phyloP scores from a whole-genome alignment of 2,113 vertebrate species.

The Eclectus roratus region DNA sequence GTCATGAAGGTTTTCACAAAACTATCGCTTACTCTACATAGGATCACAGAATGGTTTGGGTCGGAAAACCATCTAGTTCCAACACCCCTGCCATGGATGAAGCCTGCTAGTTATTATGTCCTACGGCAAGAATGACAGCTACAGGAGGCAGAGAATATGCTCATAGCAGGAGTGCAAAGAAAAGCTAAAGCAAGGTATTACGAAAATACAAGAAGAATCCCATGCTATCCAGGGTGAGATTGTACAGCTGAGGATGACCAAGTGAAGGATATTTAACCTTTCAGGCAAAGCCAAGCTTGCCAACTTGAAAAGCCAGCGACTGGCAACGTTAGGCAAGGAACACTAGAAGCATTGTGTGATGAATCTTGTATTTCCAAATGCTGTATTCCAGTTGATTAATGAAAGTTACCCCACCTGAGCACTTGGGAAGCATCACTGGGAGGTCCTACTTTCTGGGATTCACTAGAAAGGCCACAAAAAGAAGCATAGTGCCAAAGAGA shows the following conservation, averaged over 20 bases:
- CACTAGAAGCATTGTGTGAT: not conserved
- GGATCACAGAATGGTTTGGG: not conserved
- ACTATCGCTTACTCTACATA: not conserved
- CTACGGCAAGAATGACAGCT: not conserved
- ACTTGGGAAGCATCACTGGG: not conserved
- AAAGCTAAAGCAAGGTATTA: not conserved
- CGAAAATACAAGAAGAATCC: not conserved
- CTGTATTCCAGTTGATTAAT: not conserved
- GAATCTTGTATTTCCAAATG: not conserved
- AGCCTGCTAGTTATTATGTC: not conserved
- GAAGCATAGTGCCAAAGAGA: not conserved
- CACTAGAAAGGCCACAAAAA: not conserved
- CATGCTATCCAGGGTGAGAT: not conserved
- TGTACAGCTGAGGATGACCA: not conserved
- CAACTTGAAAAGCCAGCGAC: not conserved
- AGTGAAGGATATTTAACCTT: not conserved
- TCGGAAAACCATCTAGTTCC: not conserved
- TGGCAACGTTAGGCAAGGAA: not conserved
- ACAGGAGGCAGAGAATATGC: accelerated
- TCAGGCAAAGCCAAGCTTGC: not conserved
- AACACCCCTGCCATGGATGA: not conserved
- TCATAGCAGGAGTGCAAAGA: not conserved
- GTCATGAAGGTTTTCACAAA: not conserved
- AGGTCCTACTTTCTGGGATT: not conserved
- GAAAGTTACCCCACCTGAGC: not conserved